Conservation (phyloP, 2,888 invertebrate genomes). For the Sceliomorpha sp. region DNA sequence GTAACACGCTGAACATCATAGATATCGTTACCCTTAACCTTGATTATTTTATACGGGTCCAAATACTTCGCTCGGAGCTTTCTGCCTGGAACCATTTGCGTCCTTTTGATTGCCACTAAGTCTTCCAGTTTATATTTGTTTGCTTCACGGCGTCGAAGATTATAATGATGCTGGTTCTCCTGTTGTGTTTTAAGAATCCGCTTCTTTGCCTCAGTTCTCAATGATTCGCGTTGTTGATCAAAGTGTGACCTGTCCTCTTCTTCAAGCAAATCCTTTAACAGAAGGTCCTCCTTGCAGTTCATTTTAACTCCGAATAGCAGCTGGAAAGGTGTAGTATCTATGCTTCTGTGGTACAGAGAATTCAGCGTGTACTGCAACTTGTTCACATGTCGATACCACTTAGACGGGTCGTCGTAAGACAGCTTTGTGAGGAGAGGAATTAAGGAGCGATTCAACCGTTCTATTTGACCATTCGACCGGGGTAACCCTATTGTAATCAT, state of each 20-base stretch:
- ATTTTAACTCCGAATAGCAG: slow-evolving; percentile 18
- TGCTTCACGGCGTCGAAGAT: too few species aligned
- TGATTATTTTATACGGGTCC: slow-evolving; percentile 1
- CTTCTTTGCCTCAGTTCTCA: slow-evolving; percentile 1
- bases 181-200: slow-evolving; percentile 1
- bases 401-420: slow-evolving; percentile 15
- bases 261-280: slow-evolving; percentile 20
- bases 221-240: too few species aligned
- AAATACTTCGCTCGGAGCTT: slow-evolving; percentile 1
- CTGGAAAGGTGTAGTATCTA: slow-evolving; percentile 19
- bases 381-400: slow-evolving; percentile 27
- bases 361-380: slow-evolving; percentile 31
- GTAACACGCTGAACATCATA: neutral
- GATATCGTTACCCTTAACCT: neutral
- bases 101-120: slow-evolving; percentile 1
- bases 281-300: slow-evolving; percentile 14
- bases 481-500: slow-evolving; percentile 30
- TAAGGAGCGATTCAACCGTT: slow-evolving; percentile 17
- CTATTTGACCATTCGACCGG: slow-evolving; percentile 32
- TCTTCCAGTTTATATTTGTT: neutral
- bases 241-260: slow-evolving; percentile 5
- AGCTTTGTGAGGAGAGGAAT: slow-evolving; percentile 23
- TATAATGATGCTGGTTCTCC: too few species aligned
- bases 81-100: neutral
- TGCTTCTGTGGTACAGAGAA: slow-evolving; percentile 25